Evolutionary conservation across 2,888 invertebrate species (phyloP).

Genomic region (Ditula angustiorana): DNA sequence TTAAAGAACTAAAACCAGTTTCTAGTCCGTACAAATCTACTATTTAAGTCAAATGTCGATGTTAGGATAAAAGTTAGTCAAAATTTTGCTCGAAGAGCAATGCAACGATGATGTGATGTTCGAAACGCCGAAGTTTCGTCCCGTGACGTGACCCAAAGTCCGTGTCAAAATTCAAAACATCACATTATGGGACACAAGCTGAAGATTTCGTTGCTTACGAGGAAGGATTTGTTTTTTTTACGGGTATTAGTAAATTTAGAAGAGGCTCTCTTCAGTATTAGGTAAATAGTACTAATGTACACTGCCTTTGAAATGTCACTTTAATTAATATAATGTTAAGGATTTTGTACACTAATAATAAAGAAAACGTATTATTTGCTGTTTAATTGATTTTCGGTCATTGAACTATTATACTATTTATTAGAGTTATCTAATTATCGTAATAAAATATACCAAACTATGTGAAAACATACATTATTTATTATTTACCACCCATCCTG

Average conservation of each 20-base stretch:
- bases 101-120: background rate
- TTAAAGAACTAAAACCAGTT: no score
- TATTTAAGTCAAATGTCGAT: background rate
- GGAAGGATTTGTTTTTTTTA: constrained; percentile 8
- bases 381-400: background rate
- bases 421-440: background rate
- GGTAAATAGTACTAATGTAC: constrained; percentile 28
- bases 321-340: background rate
- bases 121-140: background rate
- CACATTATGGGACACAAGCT: background rate
- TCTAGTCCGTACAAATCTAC: background rate
- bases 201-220: background rate
- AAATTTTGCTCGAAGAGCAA: background rate
- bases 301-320: constrained; percentile 35
- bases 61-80: no score
- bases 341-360: background rate
- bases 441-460: constrained; percentile 4
- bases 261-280: constrained; percentile 39
- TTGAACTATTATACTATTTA: background rate
- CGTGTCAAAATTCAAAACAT: background rate
- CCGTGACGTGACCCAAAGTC: background rate
- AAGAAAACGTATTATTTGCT: background rate
- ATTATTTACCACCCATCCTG: constrained; percentile 11
- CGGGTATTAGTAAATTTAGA: constrained; percentile 39
- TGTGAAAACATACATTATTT: background rate